phyloP scores from a whole-genome alignment of 2,888 invertebrate species.

The Dromius quadrimaculatus region DNA sequence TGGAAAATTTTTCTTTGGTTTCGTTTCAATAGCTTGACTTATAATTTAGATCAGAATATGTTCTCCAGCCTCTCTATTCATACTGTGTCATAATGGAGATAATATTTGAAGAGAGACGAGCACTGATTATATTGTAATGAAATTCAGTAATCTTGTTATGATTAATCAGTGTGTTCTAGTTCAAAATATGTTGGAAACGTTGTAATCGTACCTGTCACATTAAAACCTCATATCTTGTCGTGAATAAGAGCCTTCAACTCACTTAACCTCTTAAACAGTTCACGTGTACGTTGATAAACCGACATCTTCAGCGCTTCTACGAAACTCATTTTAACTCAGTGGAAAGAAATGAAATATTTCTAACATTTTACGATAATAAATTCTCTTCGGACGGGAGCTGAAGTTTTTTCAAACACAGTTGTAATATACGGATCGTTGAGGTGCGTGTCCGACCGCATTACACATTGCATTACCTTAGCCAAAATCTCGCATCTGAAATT shows the following conservation, averaged over 20 bases:
- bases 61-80: too few species aligned
- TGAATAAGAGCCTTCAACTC: constrained; percentile 4
- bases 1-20: too few species aligned
- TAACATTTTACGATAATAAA: constrained; percentile 33
- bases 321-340: constrained; percentile 33
- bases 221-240: constrained; percentile 40
- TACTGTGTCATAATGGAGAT: too few species aligned
- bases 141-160: too few species aligned
- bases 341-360: constrained; percentile 38
- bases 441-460: constrained; percentile 29
- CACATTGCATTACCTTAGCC: constrained; percentile 7
- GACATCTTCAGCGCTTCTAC: not conserved
- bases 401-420: constrained; percentile 25
- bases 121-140: too few species aligned
- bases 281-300: constrained; percentile 21
- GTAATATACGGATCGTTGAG: constrained; percentile 28
- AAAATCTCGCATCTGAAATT: constrained; percentile 25
- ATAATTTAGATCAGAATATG: too few species aligned
- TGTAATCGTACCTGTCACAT: constrained; percentile 30
- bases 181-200: constrained; percentile 1
- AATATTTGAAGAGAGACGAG: too few species aligned
- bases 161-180: too few species aligned
- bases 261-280: not conserved
- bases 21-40: too few species aligned
- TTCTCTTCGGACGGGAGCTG: constrained; percentile 19